Evolutionary conservation across 64 coral and sea anemone genomes (phyloP), one percentile per base, ranked within the genome.

Genomic region (Actinia equina): DNA sequence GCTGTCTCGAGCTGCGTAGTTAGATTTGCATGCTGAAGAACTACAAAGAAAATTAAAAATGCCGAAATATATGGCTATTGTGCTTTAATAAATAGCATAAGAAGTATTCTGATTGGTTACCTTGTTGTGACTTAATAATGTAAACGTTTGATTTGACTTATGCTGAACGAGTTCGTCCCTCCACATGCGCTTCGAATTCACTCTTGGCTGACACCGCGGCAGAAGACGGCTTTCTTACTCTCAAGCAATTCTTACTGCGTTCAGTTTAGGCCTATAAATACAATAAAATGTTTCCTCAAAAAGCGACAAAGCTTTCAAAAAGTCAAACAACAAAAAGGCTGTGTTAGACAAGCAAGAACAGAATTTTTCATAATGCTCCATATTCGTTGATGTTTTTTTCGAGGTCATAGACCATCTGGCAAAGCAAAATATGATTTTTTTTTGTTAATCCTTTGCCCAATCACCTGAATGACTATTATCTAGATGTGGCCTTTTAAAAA

Each of bases 21-120:
- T 37, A 22, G 49, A 81, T 52, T 52, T 22, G 17, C 78, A 41
- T 18, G 78, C 78, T 49, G 78, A 11, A 81, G 15, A 44, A 20
- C 4, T 19, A 81, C 78, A 81, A 81, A 49, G 25, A 44, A 37
- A 37, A 37, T 37, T 37, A 37, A 37, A 81, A 81, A 81, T 52
- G 78, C 78, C 78, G 49, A 43, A n/a, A 52, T 37, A 81, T 81
- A 81, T 17, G 49, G 78, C 22, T 81, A 81, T 74, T 44, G 12
- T 20, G 14, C 78, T 44, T 52, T 81, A 46, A 79, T 81, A 44
- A 44, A 81, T 81, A 81, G 78, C 22, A 44, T 10, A 20, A 81
- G 52, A 51, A 81, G 14, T 81, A 81, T 44, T 44, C 78, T 81
- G 42, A 81, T 81, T 22, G 45, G 5, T n/a, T 49, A 81, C 19